Evolutionary conservation across 2,113 vertebrate species (phyloP).

Genomic region (Abramis brama): DNA sequence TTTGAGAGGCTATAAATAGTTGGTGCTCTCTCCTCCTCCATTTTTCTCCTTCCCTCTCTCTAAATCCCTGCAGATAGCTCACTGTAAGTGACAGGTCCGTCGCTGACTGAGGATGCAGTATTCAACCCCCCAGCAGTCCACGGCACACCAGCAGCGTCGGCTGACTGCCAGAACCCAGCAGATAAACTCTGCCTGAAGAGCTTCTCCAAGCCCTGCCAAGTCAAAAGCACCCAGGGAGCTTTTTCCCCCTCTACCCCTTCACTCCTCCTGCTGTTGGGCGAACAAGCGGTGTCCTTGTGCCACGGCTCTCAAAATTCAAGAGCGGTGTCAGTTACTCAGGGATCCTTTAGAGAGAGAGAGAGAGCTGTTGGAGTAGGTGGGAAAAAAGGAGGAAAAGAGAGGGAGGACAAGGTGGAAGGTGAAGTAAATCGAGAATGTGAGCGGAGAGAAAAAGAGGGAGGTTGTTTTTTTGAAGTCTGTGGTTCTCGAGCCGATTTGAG

Average conservation of each 20-base stretch:
- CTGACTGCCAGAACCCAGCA: slow-evolving; percentile 26
- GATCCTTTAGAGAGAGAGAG: slow-evolving; percentile 25
- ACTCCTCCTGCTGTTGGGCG: slow-evolving; percentile 28
- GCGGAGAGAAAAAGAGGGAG: not conserved
- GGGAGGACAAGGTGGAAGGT: not conserved
- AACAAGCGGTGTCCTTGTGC: slow-evolving; percentile 35
- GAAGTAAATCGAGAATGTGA: not conserved
- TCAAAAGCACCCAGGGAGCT: slow-evolving; percentile 15
- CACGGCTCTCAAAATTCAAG: slow-evolving; percentile 24
- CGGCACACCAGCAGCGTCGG: not conserved
- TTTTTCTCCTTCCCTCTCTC: slow-evolving; percentile 12
- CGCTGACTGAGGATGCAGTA: slow-evolving; percentile 5
- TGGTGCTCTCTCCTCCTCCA: not conserved
- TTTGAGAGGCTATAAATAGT: slow-evolving; percentile 39
- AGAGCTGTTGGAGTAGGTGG: slow-evolving; percentile 22
- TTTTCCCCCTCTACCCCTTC: not conserved
- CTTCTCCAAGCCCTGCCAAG: slow-evolving; percentile 27
- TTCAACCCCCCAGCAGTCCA: slow-evolving; percentile 14
- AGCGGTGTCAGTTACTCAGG: slow-evolving; percentile 35
- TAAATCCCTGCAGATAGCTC: slow-evolving; percentile 32
- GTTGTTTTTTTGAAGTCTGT: not conserved
- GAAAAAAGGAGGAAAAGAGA: not conserved
- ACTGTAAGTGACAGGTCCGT: slow-evolving; percentile 27
- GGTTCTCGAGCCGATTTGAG: not conserved
- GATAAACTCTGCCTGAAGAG: slow-evolving; percentile 51